Base-by-base conservation (phyloP, 1,140 invertebrate genomes). In the Dolichoris vasculosae region DNA sequence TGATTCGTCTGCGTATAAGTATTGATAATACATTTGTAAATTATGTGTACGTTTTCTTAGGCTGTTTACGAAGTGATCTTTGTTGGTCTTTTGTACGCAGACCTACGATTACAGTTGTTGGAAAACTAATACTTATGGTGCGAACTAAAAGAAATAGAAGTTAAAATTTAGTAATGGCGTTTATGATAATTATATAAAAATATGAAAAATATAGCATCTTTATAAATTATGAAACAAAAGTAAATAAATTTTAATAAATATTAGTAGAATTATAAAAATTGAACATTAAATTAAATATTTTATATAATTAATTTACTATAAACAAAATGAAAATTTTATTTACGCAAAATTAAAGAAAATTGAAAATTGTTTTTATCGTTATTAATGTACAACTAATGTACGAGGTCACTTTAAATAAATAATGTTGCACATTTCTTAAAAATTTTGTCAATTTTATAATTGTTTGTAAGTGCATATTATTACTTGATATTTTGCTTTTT, bases 101-200 rank as follows among this genome's bases (percentile, higher is more conserved):
- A 69, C 69, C 71, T 76, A 83, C 55, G 35, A 76, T 35, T 78
- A 46, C 9, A 77, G 59, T 83, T 76, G 23, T 11, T 83, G 30
- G 30, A 77, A 64, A 83, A 83, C 55, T 83, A 83, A 73, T 73
- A 73, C 76, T 64, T 46, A 77, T 76, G 59, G 48, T 35, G 46
- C 48, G 48, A 48, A 71, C 51, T 3, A 35, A n/a, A n/a, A n/a
- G n/a, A 71, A 83, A 83, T 83, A 83, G 17, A 83, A 81, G 38
- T 69, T 67, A 69, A 35, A 81, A 81, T 81, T 81, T 30, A 46
- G 48, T n/a, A 63, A 79, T 46, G 55, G 48, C 55, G 35, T 79
- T 64, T 79, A 11, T 32, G 35, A 38, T 32, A 35, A 69, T 46
- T 46, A 46, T 46, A 46, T 46, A 7, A 46, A 46, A 7, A 46